These are phyloP conservation scores for Malacosoma neustria DNA, from an alignment of 2,888 invertebrate species.

Conservation along the genomic window DNA sequence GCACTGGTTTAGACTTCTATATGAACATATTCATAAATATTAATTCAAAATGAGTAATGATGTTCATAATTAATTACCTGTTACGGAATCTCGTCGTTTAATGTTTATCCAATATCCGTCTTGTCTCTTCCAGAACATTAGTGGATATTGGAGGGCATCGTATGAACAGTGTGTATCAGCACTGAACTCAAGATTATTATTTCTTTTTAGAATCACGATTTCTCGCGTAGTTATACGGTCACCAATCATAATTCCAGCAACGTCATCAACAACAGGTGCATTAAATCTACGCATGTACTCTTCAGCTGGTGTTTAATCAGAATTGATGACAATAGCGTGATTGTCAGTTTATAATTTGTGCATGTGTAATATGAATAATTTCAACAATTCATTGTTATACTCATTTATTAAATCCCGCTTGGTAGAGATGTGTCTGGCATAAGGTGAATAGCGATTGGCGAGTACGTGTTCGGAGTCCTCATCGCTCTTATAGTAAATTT, in stretches of 20 bases:
- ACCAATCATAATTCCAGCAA: constrained; percentile 13
- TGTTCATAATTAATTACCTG: constrained; percentile 4
- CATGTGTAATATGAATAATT: constrained; percentile 28
- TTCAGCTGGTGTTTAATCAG: constrained; percentile 27
- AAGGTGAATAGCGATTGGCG: constrained; percentile 19
- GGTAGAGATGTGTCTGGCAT: constrained; percentile 6
- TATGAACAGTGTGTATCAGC: constrained; percentile 6
- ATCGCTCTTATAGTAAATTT: constrained; percentile 13
- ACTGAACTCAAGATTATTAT: constrained; percentile 8
- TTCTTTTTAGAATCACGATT: constrained; percentile 8
- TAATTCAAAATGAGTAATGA: constrained; percentile 3
- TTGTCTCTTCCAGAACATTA: constrained; percentile 13
- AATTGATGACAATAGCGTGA: constrained; percentile 15
- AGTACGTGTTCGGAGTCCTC: constrained; percentile 15
- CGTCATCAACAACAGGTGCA: constrained; percentile 21
- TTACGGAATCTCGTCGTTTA: constrained; percentile 2
- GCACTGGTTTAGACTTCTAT: constrained; percentile 14
- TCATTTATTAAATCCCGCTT: constrained; percentile 7
- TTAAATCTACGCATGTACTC: constrained; percentile 32
- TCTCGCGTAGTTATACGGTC: constrained; percentile 7
- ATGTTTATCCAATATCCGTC: constrained; percentile 9
- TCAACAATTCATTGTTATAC: constrained; percentile 26
- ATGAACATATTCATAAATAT: constrained; percentile 5
- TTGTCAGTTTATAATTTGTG: constrained; percentile 19
- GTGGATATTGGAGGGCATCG: constrained; percentile 11